Base-by-base conservation (phyloP, 2,888 invertebrate species). In the Philereme vetulata region DNA sequence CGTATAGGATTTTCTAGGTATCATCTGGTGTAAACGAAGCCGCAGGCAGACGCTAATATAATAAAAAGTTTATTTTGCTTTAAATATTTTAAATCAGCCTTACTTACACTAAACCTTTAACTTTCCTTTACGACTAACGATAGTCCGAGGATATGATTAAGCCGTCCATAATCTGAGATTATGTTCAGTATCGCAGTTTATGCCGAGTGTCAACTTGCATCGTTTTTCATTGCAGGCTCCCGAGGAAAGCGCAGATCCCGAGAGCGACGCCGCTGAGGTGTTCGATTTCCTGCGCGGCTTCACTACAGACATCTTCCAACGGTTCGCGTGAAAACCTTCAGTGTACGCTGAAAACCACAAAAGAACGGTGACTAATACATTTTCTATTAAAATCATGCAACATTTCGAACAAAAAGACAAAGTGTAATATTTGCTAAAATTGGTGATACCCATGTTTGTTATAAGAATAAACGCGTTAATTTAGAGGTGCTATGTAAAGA, bases 251-350 rank as follows among this genome's bases (percentile, higher is more conserved):
- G 68, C 63, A 43, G 83, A 81, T 35, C 67, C 65, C 51, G 86
- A 82, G 53, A 75, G 64, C 62, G 88, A 88, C 32, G 67, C 75
- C 60, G 84, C 72, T 8, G 92, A 90, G 70, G 80, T 91, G 71
- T 82, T 90, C 51, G 88, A 86, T 66, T 90, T 86, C 77, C 73
- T 92, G 38, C 80, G 80, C 64, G 92, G 88, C 68, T 78, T 91
- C 78, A 91, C 90, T 52, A 85, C 86, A 46, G 90, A 90, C 70
- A 81, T 91, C 64, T 70, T 91, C 48, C 86, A 91, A 51, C 83
- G 85, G 68, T 90, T 92, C 68, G 69, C 84, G 59, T 89, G 84
- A 77, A 68, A 52, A 51, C 32, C 35, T 10, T 40, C 59, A 57
- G 46, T 59, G 62, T 56, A 55, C 48, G 45, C 9, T 33, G 36